Evolutionary conservation across 1,140 invertebrate genomes (phyloP), one percentile per base, ranked within the genome.

Genomic region (Lepidotrigona ventralis): DNA sequence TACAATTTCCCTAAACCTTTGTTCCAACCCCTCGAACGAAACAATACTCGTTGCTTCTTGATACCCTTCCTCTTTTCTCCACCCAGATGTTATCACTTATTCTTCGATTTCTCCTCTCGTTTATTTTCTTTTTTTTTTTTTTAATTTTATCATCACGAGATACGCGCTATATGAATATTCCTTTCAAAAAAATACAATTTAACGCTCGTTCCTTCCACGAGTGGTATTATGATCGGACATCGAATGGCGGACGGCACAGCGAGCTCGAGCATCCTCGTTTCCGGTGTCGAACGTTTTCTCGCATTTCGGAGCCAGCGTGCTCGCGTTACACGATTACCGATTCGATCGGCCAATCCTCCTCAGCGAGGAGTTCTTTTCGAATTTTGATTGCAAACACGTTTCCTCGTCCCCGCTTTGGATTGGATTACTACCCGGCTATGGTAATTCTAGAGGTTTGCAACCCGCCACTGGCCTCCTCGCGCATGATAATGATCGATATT

Each of bases 381-480:
- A 69, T 39, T 39, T 53, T 39, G 53, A 69, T 79, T 26, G 77
- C 66, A 26, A 60, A 58, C 56, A 64, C 66, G 77, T 79, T 58
- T 56, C 77, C 77, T 79, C n/a, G 60, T 39, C 29, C 53, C 54
- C 33, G 23, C 26, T 68, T 69, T 58, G 66, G 66, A 70, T 79
- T 79, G 66, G 77, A 70, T 79, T 79, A 79, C 77, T 70, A 46
- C 23, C 39, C 58, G 21, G 33, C 39, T 2, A 60, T 46, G 64
- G 76, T 78, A 78, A 78, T 78, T 26, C 76, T 78, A 78, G 76
- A 78, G 76, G 63, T 78, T 68, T 78, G 76, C 51, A 39, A 69
- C 14, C 51, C 23, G 29, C 15, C 53, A 68, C 60, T 33, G 64
- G 46, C 33, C 26, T 68, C 23, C 51, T 68, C 63, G 76, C 51